Percentiles rank a stretch among this genome's conserved stretches.
Conservation (phyloP, 1,140 invertebrate species). For the Phthorimaea operculella region DNA sequence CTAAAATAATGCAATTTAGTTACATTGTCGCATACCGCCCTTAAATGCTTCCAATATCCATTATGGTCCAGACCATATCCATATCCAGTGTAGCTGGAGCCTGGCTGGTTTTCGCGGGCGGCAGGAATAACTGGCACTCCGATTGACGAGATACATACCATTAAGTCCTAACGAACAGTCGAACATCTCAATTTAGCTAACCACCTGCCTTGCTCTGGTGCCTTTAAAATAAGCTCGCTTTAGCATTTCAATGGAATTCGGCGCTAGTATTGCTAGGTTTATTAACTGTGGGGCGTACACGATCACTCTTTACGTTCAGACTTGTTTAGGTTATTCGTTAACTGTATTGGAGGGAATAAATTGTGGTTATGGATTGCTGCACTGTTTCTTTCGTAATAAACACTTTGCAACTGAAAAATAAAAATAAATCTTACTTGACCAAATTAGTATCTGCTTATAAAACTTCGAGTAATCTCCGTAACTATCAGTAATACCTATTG, state of each 20-base stretch:
- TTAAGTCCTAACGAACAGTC: slow-evolving; percentile 36
- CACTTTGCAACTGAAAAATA: too few relatives aligned
- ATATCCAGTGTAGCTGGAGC: slow-evolving; percentile 8
- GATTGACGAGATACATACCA: slow-evolving; percentile 38
- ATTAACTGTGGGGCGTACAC: background rate
- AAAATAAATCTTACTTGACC: too few relatives aligned
- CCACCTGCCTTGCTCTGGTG: slow-evolving; percentile 23
- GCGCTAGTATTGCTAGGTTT: slow-evolving; percentile 19
- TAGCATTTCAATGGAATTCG: slow-evolving; percentile 13
- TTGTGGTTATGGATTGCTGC: too few relatives aligned
- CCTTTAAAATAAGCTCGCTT: slow-evolving; percentile 17
- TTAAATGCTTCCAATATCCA: slow-evolving; percentile 1
- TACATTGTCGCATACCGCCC: background rate
- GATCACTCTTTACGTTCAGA: too few relatives aligned
- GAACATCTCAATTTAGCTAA: slow-evolving; percentile 37
- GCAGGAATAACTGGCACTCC: slow-evolving; percentile 29
- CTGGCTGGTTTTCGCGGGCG: slow-evolving; percentile 22
- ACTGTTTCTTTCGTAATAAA: too few relatives aligned
- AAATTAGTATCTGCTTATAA: too few relatives aligned
- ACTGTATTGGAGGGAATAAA: too few relatives aligned
- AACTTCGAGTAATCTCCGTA: too few relatives aligned
- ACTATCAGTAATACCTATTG: too few relatives aligned
- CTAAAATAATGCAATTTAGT: too few relatives aligned
- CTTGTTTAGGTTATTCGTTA: too few relatives aligned
- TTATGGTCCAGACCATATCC: background rate